A percentile compares a stretch with the other conserved stretches of the same genome.
Evolutionary conservation across 2,797 vertebrate species (phyloP).

Genomic region (Anguilla anguilla): DNA sequence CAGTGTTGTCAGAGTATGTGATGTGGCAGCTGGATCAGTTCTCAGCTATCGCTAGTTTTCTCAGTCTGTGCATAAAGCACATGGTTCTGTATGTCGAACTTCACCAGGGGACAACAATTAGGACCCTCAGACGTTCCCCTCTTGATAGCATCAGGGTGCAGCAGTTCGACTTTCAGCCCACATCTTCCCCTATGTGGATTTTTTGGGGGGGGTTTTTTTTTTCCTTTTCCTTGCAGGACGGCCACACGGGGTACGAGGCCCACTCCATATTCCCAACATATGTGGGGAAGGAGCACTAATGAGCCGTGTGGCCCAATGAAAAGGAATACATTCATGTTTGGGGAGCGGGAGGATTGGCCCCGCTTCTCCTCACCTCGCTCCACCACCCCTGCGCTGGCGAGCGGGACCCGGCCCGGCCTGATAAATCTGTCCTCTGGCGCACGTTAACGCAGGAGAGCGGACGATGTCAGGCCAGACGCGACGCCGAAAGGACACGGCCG

Average conservation of each 20-base stretch:
- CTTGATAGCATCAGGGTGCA: neutral
- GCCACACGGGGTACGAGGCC: constrained; percentile 57
- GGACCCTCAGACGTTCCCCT: neutral
- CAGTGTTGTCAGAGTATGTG: neutral
- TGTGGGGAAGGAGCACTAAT: constrained; percentile 47
- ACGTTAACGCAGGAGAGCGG: neutral
- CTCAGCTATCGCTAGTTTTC: neutral
- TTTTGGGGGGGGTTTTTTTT: neutral
- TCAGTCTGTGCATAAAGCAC: neutral
- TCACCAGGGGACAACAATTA: neutral
- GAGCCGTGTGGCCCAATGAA: neutral
- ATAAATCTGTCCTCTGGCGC: constrained; percentile 3
- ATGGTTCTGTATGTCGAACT: neutral
- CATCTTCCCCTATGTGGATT: neutral
- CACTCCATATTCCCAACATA: constrained; percentile 70
- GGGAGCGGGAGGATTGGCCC: neutral
- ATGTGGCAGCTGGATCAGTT: neutral
- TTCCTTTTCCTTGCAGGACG: constrained; percentile 34
- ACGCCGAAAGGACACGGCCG: neutral
- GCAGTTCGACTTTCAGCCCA: neutral
- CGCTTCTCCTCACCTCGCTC: neutral
- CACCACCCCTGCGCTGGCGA: neutral
- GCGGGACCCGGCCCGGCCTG: neutral
- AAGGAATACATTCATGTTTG: constrained; percentile 12
- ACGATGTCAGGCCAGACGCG: neutral